Conservation (phyloP, 2,888 invertebrate genomes). For the Cordilura impudica region DNA sequence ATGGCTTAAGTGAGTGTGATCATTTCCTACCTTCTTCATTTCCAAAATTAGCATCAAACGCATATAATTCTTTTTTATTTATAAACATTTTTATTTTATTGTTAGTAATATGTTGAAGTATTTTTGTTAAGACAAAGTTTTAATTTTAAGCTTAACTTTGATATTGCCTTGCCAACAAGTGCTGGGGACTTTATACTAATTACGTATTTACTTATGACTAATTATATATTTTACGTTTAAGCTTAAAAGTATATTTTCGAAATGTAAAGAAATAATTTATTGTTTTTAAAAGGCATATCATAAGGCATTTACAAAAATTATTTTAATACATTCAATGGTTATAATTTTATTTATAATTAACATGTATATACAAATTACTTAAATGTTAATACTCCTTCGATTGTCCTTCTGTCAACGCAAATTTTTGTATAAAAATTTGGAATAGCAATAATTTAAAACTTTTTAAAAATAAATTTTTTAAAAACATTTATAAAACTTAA, state of each 20-base stretch:
- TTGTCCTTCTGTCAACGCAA: constrained; percentile 62
- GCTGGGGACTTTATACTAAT: background rate
- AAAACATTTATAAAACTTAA: too few species aligned
- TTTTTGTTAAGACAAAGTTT: too few species aligned
- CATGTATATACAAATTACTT: background rate
- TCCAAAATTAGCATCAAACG: background rate
- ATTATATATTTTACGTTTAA: background rate
- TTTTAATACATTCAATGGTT: background rate
- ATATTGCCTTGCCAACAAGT: background rate
- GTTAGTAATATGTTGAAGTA: background rate
- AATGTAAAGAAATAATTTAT: background rate
- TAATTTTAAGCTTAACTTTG: background rate
- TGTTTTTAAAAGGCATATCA: background rate
- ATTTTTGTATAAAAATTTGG: constrained; percentile 31
- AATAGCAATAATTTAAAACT: background rate
- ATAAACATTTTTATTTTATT: background rate
- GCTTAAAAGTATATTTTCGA: background rate
- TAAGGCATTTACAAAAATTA: constrained; percentile 13
- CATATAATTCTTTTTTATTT: background rate
- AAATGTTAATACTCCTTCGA: constrained; percentile 26
- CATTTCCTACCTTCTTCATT: too few species aligned
- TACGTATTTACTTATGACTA: background rate
- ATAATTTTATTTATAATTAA: background rate
- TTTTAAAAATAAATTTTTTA: background rate
- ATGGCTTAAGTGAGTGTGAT: background rate